These are phyloP conservation scores for Myotis daubentonii DNA, from an alignment of 2,797 vertebrate species.

Conservation along the genomic window DNA sequence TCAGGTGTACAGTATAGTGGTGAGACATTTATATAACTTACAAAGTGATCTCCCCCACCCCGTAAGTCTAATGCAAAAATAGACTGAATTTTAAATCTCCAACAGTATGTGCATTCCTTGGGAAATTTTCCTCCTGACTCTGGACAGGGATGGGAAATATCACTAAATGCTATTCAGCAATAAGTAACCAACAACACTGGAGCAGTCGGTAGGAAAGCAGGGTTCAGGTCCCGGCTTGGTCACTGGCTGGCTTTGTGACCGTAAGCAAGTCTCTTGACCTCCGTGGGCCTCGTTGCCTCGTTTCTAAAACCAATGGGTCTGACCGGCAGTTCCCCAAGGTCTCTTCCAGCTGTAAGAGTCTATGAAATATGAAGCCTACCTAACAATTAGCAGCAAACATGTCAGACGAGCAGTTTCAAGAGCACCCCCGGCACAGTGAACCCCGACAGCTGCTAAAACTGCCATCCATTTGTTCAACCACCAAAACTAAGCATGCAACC, in stretches of 20 bases:
- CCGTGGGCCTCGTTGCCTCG: neutral
- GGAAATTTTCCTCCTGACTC: neutral
- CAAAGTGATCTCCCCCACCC: neutral
- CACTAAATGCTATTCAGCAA: neutral
- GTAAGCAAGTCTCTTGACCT: neutral
- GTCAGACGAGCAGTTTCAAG: constrained; percentile 69
- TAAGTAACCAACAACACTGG: neutral
- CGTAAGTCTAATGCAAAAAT: neutral
- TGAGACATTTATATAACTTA: neutral
- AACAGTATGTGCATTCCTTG: neutral
- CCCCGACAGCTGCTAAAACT: constrained; percentile 79
- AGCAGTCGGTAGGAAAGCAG: neutral
- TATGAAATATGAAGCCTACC: constrained; percentile 54
- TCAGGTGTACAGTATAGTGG: neutral
- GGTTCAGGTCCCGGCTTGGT: neutral
- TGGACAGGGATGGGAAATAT: constrained; percentile 13
- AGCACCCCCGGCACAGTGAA: constrained; percentile 70
- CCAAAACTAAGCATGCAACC: constrained; percentile 54
- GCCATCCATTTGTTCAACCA: constrained; percentile 67
- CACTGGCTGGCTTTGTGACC: neutral
- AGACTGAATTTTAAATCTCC: neutral
- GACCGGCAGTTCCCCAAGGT: neutral
- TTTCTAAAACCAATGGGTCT: neutral
- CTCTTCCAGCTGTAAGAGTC: neutral
- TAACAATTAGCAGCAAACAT: constrained; percentile 60